Base-by-base conservation (phyloP, 2,888 invertebrate species). In the Dorcus parallelipipedus region DNA sequence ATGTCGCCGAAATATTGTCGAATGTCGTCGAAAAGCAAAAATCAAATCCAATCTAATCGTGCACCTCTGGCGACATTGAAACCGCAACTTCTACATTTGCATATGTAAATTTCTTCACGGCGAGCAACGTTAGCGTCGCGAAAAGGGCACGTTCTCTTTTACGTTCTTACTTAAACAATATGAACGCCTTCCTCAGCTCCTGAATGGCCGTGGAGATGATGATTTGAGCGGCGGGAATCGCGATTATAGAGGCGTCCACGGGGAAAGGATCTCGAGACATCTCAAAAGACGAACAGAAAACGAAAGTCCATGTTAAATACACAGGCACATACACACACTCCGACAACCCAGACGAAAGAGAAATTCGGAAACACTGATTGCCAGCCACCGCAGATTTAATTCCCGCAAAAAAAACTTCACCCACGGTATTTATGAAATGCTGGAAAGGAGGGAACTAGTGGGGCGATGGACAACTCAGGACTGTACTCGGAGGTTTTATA, bases 201-300 rank as follows among this genome's bases (percentile, higher is more conserved):
- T 77, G 76, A 63, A 83, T 71, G 39, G 82, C 82, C 23, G 81
- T 80, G 14, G 82, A 79, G 54, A 82, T 77, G 63, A 82, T 79
- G 61, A 80, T 78, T 55, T 81, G 78, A 17, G 81, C 78, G 38
- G 80, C 78, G 41, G 81, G 81, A 54, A 81, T 73, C 42, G 78
- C 78, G 57, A 80, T 69, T 55, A 78, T 72, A 52, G 78, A 76
- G 43, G 78, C 73, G 64, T 77, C 75, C 57, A 73, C 73, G 51
- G 67, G 60, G 50, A 69, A 61, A 48, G 67, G 64, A 58, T 66
- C 63, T 41, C 67, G 65, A 23, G 71, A 70, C 69, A 71, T 70
- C 54, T 58, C 6, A 33, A 33, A 33, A 3, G 26, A 33, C 26
- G 26, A 33, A 33, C 5, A 5, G 26, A 33, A 33, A 33, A 33